Evolutionary conservation across 2,888 invertebrate species (phyloP).

Genomic region (Odontomyia ornata): DNA sequence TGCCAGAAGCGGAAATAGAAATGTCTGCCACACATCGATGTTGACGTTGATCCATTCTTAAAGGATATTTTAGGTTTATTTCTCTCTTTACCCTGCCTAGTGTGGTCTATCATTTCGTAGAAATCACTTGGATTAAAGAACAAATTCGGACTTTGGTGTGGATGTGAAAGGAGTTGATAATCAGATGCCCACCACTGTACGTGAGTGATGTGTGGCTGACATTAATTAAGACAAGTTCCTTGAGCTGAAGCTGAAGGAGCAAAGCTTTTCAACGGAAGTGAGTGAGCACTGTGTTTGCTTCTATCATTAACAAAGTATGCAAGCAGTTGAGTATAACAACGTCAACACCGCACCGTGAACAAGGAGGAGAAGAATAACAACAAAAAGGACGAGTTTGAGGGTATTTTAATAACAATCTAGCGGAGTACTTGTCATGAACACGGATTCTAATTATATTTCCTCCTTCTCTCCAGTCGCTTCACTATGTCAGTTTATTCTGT

Average conservation of each 20-base stretch:
- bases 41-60: no score
- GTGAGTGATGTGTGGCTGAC: slow-evolving; percentile 6
- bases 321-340: neutral
- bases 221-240: slow-evolving; percentile 30
- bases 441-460: slow-evolving; percentile 23
- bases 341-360: neutral
- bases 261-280: slow-evolving; percentile 15
- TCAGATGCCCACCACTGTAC: neutral
- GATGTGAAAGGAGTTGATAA: neutral
- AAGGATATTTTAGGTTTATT: no score
- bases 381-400: neutral
- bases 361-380: no score
- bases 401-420: slow-evolving; percentile 35
- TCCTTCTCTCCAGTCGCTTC: neutral
- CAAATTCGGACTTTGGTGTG: no score
- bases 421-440: slow-evolving; percentile 42
- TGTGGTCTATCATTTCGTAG: no score
- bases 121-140: no score
- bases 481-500: neutral
- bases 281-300: neutral
- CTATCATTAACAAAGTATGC: neutral
- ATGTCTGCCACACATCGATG: no score
- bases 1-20: no score
- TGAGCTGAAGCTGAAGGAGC: neutral
- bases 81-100: no score